A percentile compares a stretch with the other conserved stretches of the same genome.
Conservation (phyloP, 53 echinoderm and acorn worm genomes). For the Paracentrotus lividus region DNA sequence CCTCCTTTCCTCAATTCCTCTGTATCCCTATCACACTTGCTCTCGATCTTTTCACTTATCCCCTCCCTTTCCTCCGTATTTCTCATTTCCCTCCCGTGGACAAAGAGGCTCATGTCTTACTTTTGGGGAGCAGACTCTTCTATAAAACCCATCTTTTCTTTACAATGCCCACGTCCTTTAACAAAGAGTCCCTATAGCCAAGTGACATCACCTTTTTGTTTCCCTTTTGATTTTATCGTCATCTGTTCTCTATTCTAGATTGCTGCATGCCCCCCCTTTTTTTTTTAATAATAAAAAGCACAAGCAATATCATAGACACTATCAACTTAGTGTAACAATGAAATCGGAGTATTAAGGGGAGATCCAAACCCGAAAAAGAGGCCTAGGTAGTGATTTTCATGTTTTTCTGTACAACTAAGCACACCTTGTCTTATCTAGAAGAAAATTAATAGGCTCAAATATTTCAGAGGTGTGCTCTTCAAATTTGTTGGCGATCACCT, state of each 20-base stretch:
- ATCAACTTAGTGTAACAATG: too few species aligned
- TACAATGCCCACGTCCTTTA: background rate
- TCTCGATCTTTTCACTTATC: background rate
- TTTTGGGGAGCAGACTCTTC: background rate
- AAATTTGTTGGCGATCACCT: too few species aligned
- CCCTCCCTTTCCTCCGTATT: background rate
- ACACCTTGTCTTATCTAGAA: too few species aligned
- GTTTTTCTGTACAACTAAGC: too few species aligned
- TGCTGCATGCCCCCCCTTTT: too few species aligned
- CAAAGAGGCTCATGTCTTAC: background rate
- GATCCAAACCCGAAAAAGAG: too few species aligned
- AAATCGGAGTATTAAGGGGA: too few species aligned
- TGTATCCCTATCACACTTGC: background rate
- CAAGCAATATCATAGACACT: too few species aligned
- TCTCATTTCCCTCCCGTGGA: background rate
- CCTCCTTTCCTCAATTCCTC: background rate
- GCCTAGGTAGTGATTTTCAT: too few species aligned
- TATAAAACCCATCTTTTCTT: background rate
- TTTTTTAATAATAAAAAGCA: too few species aligned
- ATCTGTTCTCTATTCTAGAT: background rate
- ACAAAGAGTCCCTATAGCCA: background rate
- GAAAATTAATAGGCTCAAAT: too few species aligned
- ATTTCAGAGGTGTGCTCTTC: too few species aligned
- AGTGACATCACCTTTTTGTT: background rate
- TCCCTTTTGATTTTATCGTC: slow-evolving; percentile 3